Evolutionary conservation across 2,113 vertebrate genomes (phyloP), one percentile per base, ranked within the genome.

Genomic region (Gavia stellata): DNA sequence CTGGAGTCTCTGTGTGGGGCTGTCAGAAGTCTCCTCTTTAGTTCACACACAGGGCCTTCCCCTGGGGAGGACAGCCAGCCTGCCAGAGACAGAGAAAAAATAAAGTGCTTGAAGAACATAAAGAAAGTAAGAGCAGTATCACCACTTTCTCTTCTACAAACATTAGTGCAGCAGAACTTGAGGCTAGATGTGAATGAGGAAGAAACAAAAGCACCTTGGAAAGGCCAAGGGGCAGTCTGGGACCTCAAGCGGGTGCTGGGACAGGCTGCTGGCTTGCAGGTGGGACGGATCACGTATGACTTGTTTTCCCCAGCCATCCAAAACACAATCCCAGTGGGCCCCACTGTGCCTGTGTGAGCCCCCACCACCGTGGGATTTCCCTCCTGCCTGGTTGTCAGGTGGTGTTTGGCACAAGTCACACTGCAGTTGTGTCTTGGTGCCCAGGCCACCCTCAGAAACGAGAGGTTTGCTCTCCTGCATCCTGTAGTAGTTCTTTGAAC

Each of bases 221-320:
- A 92, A 47, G 17, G 23, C 47, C 3, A 2, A 68, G 19, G 6
- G n/a, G 6, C 29, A 72, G 38, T 10, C 25, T n/a, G 3, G 33
- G 11, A 38, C 33, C 5, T 26, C 0, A 1, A 26, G 5, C 1
- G 1, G 19, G 4, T n/a, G 14, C 42, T 40, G 56, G 34, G 23
- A 13, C 8, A 63, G n/a, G 17, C 10, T 65, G 52, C 53, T 80
- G 44, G 14, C 28, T 70, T 79, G 58, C 40, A 77, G 31, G 9
- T 2, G 7, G 61, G 58, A 42, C 50, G 0, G 1, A 38, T 66
- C 12, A 18, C 4, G 0, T 24, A 12, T 56, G 40, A 34, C 23
- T 59, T 85, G 8, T 53, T 58, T 66, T n/a, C 14, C 7, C 38
- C 31, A 29, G 19, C 9, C 8, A 25, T 12, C 17, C 25, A 55